Evolutionary conservation across 2,888 invertebrate genomes (phyloP).

Genomic region (Erebia palarica): DNA sequence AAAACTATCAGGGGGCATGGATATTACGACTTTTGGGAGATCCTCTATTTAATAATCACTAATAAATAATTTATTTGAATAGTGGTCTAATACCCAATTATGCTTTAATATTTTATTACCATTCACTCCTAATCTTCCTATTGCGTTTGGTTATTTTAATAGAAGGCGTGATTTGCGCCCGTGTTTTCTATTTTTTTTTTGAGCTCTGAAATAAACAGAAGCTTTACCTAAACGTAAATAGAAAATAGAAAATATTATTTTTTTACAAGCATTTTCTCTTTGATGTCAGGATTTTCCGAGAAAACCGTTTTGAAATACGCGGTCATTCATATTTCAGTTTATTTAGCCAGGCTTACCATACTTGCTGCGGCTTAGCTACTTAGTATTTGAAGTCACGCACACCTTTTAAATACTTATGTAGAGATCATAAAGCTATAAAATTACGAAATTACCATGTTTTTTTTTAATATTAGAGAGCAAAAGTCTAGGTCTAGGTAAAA

Average conservation of each 20-base stretch:
- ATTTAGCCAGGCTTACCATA: not conserved
- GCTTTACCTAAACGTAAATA: not conserved
- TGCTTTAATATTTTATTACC: no score
- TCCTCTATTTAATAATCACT: no score
- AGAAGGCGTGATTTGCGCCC: not conserved
- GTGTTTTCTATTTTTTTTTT: not conserved
- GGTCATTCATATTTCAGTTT: not conserved
- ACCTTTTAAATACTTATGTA: not conserved
- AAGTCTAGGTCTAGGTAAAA: no score
- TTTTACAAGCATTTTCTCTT: not conserved
- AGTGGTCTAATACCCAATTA: no score
- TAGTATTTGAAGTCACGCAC: slow-evolving; percentile 12
- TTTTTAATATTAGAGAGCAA: no score
- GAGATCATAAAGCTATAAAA: not conserved
- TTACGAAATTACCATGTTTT: not conserved
- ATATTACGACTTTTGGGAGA: no score
- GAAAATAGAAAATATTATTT: not conserved
- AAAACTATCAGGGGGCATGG: no score
- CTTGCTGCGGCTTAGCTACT: not conserved
- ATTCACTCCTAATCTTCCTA: no score
- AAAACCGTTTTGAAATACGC: not conserved
- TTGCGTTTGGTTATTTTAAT: no score
- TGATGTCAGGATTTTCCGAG: slow-evolving; percentile 1
- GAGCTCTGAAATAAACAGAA: not conserved
- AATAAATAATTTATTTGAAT: no score